Evolutionary conservation across 1,140 invertebrate genomes (phyloP).

Genomic region (honey bee (Apis mellifera)): Amel_HAv3.1 CM009942.2:2033501-2034000

Average conservation of each 20-base stretch:
- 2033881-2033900: constrained; percentile 7
- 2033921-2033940: constrained; percentile 31
- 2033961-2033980: constrained; percentile 34
- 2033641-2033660: too few relatives aligned
- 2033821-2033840: background rate
- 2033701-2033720: background rate
- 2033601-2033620: too few relatives aligned
- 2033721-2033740: constrained; percentile 16
- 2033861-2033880: background rate
- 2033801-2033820: background rate
- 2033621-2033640: too few relatives aligned
- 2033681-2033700: too few relatives aligned
- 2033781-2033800: background rate
- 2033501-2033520: too few relatives aligned
- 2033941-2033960: constrained; percentile 14
- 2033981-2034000: constrained; percentile 20
- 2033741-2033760: background rate
- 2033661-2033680: too few relatives aligned
- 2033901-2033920: background rate
- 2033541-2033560: too few relatives aligned
- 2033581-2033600: too few relatives aligned
- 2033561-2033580: too few relatives aligned
- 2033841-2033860: background rate
- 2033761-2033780: background rate
- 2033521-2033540: too few relatives aligned